Evolutionary conservation across 2,797 vertebrate genomes (phyloP).

Genomic region (Etheostoma nigrum): DNA sequence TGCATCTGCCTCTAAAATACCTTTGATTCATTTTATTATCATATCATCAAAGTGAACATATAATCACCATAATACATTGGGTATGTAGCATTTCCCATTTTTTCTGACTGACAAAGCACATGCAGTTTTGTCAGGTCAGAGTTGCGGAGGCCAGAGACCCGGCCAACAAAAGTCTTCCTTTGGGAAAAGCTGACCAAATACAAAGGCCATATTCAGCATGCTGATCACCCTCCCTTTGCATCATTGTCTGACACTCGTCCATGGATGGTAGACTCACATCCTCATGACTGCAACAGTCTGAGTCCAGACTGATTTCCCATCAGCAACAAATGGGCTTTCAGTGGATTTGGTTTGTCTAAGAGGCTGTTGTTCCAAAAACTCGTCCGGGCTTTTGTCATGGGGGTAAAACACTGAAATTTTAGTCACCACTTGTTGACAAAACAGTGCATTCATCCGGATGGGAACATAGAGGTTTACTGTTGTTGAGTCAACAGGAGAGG

Average conservation of each 20-base stretch:
- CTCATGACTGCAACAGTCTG: constrained; percentile 57
- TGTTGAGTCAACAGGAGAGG: constrained; percentile 34
- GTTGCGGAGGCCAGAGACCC: constrained; percentile 31
- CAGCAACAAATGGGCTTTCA: constrained; percentile 46
- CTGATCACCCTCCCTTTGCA: constrained; percentile 17
- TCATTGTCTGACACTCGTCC: constrained; percentile 26
- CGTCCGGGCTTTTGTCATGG: constrained; percentile 26
- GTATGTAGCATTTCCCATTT: constrained; percentile 1
- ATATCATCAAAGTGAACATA: not conserved
- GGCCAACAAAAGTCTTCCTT: constrained; percentile 60
- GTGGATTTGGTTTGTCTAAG: constrained; percentile 8
- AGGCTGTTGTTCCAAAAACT: constrained; percentile 33
- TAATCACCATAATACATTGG: not conserved
- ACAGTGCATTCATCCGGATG: not conserved
- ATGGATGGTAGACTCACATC: constrained; percentile 56
- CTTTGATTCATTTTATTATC: not conserved
- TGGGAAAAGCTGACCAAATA: constrained; percentile 51
- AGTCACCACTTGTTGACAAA: constrained; percentile 24
- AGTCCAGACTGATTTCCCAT: constrained; percentile 50
- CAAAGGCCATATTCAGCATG: constrained; percentile 71
- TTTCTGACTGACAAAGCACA: constrained; percentile 13
- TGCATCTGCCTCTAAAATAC: not conserved
- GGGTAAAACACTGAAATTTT: constrained; percentile 15
- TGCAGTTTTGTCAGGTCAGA: constrained; percentile 38
- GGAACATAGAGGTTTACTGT: not conserved